Evolutionary conservation across 92 coral and sea anemone genomes (phyloP), one percentile per base, ranked within the genome.

Genomic region (Epizoanthus scotinus): DNA sequence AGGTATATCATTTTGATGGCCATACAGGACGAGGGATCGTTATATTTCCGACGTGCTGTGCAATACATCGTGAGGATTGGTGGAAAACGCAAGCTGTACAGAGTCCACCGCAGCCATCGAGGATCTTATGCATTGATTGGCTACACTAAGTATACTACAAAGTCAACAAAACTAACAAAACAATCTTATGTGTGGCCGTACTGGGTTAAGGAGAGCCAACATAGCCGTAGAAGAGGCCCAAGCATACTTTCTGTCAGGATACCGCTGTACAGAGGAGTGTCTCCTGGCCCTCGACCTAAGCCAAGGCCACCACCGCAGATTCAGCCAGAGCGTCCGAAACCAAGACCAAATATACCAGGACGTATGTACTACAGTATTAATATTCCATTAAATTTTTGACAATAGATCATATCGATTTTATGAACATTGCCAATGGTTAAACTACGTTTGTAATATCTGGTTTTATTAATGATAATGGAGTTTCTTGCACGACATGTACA

Each of bases 241-340:
- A 73, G 79, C 47, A 24, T 64, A 73, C 63, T 73, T 31, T 73
- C 79, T 28, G 17, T 73, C 58, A 73, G 79, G 60, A 73, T 73
- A 73, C 79, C 79, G 79, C 79, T 73, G 52, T 73, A 73, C 79
- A 73, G 63, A 21, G 79, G 79, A 73, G 79, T 73, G 34, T 56
- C 54, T 28, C 79, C 79, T 10, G 65, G 36, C 9, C n/a, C 25
- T 15, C 79, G 79, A 28, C 79, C 79, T 31, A 28, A 47, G 21
- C 66, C 79, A 18, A 73, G 79, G 22, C 79, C 79, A 17, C 52
- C 0, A 20, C 79, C 79, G 0, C 56, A 55, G 42, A 66, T 66
- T 57, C 79, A 73, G 31, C 79, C 79, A 56, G 79, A 73, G 36
- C 42, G 56, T 56, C 79, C 79, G 4, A 73, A 73, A 73, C 50